phyloP scores from a whole-genome alignment of 2,888 invertebrate genomes.

The Gasteruption jaculator region DNA sequence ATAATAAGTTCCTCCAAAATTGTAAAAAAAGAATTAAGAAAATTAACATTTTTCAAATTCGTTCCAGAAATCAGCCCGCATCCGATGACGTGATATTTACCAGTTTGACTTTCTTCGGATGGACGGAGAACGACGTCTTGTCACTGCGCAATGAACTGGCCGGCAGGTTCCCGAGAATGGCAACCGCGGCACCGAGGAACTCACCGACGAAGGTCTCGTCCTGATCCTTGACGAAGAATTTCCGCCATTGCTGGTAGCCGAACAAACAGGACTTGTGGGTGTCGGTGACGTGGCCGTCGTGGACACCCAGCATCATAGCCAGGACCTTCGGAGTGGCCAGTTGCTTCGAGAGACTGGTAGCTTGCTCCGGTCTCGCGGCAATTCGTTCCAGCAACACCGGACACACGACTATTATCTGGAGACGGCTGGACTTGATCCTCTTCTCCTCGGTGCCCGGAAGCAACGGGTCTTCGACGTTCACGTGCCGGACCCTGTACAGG shows the following conservation, averaged over 20 bases:
- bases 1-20: too few relatives aligned
- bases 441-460: slow-evolving; percentile 55
- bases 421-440: slow-evolving; percentile 62
- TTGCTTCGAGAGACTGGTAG: slow-evolving; percentile 56
- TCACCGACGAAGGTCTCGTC: slow-evolving; percentile 81
- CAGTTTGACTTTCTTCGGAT: slow-evolving; percentile 73
- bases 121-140: slow-evolving; percentile 67
- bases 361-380: slow-evolving; percentile 55
- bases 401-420: slow-evolving; percentile 78
- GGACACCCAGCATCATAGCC: slow-evolving; percentile 76
- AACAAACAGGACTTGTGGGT: slow-evolving; percentile 66
- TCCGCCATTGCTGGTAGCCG: slow-evolving; percentile 74
- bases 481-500: slow-evolving; percentile 70
- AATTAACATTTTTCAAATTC: slow-evolving; percentile 6
- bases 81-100: too few relatives aligned
- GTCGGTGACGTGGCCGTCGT: slow-evolving; percentile 66
- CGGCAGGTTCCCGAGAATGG: slow-evolving; percentile 60
- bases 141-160: slow-evolving; percentile 47
- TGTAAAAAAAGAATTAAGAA: slow-evolving; percentile 9
- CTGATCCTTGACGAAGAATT: slow-evolving; percentile 75
- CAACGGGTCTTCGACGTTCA: slow-evolving; percentile 67
- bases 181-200: slow-evolving; percentile 76
- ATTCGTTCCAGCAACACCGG: slow-evolving; percentile 67
- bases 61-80: background rate
- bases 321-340: slow-evolving; percentile 70